Percentiles rank a stretch among this genome's conserved stretches.
Evolutionary conservation across 2,888 invertebrate species (phyloP).

Genomic region (Dicyrtomina minuta): DNA sequence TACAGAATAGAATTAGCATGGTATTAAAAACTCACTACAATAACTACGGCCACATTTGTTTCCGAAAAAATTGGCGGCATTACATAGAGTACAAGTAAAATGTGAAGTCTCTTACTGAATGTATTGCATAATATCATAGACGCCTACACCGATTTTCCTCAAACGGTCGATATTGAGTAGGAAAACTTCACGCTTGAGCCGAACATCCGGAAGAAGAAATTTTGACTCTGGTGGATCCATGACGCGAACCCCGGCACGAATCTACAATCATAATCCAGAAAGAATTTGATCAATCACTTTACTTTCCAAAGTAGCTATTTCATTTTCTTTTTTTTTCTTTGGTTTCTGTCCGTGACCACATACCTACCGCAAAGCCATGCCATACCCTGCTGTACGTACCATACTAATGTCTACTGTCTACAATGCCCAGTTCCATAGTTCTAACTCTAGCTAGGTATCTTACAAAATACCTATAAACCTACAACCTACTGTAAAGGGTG

Average conservation of each 20-base stretch:
- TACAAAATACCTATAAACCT: no score
- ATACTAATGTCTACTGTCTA: no score
- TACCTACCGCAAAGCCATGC: not conserved
- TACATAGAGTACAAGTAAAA: no score
- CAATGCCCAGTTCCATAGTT: no score
- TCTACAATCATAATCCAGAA: slow-evolving; percentile 57
- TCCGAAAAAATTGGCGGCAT: no score
- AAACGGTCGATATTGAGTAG: slow-evolving; percentile 89
- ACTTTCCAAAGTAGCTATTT: not conserved
- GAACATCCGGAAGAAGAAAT: slow-evolving; percentile 89
- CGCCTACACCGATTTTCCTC: slow-evolving; percentile 82
- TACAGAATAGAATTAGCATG: no score
- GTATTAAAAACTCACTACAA: no score
- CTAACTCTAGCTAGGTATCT: no score
- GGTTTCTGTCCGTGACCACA: not conserved
- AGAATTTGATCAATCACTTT: not conserved
- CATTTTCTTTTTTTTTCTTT: not conserved
- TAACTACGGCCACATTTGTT: no score
- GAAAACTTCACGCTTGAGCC: slow-evolving; percentile 93
- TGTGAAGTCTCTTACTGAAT: slow-evolving; percentile 69
- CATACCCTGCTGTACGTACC: no score
- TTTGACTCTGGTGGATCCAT: slow-evolving; percentile 94
- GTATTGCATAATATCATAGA: slow-evolving; percentile 85
- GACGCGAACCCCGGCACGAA: slow-evolving; percentile 87
- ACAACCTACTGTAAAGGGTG: no score